These are phyloP conservation scores for Equus quagga DNA, from an alignment of 2,113 vertebrate species.

Conservation along the genomic window DNA sequence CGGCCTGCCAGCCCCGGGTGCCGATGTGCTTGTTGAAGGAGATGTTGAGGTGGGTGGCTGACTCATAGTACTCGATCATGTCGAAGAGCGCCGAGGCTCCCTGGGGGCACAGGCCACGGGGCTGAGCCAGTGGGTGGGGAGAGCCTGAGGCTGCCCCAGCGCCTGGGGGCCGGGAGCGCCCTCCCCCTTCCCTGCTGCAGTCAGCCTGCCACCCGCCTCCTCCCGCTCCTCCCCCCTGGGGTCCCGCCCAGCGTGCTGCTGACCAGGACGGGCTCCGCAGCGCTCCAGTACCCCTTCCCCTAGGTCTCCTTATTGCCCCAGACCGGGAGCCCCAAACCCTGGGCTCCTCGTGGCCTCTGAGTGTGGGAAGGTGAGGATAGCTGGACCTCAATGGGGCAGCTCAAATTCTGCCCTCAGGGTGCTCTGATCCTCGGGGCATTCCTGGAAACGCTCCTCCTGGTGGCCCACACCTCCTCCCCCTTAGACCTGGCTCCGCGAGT, in stretches of 20 bases:
- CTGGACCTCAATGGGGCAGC: not conserved
- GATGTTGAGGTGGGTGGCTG: slow-evolving; percentile 98
- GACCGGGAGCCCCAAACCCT: not conserved
- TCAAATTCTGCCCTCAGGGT: not conserved
- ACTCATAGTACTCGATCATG: slow-evolving; percentile 99
- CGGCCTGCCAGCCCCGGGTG: slow-evolving; percentile 96
- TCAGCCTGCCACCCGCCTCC: not conserved
- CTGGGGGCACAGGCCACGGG: slow-evolving; percentile 76
- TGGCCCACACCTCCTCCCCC: not conserved
- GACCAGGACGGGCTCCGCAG: not conserved
- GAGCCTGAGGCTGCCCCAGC: not conserved
- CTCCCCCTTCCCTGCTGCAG: not conserved
- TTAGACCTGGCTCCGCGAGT: not conserved
- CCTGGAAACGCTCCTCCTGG: not conserved
- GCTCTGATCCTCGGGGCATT: rapidly evolving
- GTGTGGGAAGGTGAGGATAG: not conserved
- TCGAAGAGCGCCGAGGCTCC: slow-evolving; percentile 96
- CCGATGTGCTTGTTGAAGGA: slow-evolving; percentile 98
- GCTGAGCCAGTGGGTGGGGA: not conserved
- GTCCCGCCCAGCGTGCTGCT: not conserved
- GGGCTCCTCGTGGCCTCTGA: not conserved
- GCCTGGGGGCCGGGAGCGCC: rapidly evolving
- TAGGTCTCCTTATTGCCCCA: no score
- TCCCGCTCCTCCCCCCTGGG: no score
- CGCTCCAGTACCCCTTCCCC: not conserved